Conservation (phyloP, 2,888 invertebrate species). For the Chironomus riparius region DNA sequence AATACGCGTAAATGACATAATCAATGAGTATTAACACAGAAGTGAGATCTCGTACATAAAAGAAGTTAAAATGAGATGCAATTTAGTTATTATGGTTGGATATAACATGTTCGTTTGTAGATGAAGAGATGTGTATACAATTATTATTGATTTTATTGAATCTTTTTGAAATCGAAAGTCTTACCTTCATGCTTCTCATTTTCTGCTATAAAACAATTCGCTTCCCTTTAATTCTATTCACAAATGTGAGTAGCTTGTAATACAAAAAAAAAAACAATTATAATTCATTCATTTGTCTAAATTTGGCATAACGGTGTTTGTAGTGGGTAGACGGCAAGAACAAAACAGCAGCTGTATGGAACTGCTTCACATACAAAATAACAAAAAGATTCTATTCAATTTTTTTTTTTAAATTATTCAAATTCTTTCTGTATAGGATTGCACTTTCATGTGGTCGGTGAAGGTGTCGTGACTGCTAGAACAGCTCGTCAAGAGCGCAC, state of each 20-base stretch:
- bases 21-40: background rate
- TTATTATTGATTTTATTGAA: background rate
- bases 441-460: constrained; percentile 89
- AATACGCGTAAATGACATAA: background rate
- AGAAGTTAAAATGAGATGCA: too few species aligned
- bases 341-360: too few species aligned
- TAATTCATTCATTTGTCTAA: background rate
- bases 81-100: too few species aligned
- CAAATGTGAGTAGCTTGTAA: background rate
- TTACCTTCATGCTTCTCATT: background rate
- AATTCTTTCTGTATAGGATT: constrained; percentile 50
- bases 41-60: too few species aligned
- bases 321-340: background rate
- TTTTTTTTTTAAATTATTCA: too few species aligned
- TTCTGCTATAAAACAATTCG: too few species aligned
- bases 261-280: background rate
- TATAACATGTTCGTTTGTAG: background rate
- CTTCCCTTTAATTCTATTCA: too few species aligned
- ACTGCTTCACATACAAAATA: too few species aligned
- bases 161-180: background rate
- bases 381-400: too few species aligned
- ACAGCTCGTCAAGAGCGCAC: constrained; percentile 75
- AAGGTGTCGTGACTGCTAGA: constrained; percentile 82
- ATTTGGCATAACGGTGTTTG: background rate
- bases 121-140: background rate